Evolutionary conservation across 1,140 invertebrate species (phyloP).

Genomic region (Drosophila lacertosa): DNA sequence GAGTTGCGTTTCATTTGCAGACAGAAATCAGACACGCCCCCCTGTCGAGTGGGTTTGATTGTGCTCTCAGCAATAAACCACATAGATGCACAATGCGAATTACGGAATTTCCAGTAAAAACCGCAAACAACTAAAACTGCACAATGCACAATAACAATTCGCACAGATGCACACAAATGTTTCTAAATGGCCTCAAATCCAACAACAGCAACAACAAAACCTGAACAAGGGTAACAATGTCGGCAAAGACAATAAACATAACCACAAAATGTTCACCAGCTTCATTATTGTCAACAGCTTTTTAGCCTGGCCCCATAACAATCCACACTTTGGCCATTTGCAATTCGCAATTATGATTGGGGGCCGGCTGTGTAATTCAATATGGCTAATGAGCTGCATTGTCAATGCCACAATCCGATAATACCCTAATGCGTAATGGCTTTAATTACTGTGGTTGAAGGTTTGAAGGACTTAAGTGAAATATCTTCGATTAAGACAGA

Average conservation of each 20-base stretch:
- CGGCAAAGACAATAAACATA: constrained; percentile 55
- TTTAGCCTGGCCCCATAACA: background rate
- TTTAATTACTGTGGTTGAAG: no score
- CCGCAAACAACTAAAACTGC: constrained; percentile 10
- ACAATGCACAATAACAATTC: constrained; percentile 1
- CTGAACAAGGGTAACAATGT: constrained; percentile 37
- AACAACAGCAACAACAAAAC: constrained; percentile 20
- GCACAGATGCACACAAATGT: constrained; percentile 9
- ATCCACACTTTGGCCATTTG: background rate
- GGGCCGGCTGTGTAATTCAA: constrained; percentile 6
- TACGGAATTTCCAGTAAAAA: constrained; percentile 1
- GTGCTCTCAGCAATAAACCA: no score
- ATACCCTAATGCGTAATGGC: no score
- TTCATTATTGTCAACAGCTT: constrained; percentile 67
- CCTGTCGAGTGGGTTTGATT: no score
- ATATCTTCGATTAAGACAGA: no score
- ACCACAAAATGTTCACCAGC: constrained; percentile 69
- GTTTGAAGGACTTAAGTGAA: no score
- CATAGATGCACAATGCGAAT: constrained; percentile 2
- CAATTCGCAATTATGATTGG: background rate
- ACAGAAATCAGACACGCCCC: no score
- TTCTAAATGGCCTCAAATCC: constrained; percentile 25
- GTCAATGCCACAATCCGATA: no score
- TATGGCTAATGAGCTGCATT: background rate
- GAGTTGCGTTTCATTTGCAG: no score